These are phyloP conservation scores for Anolis carolinensis DNA, from an alignment of 2,113 vertebrate genomes.

Conservation along the genomic window DNA sequence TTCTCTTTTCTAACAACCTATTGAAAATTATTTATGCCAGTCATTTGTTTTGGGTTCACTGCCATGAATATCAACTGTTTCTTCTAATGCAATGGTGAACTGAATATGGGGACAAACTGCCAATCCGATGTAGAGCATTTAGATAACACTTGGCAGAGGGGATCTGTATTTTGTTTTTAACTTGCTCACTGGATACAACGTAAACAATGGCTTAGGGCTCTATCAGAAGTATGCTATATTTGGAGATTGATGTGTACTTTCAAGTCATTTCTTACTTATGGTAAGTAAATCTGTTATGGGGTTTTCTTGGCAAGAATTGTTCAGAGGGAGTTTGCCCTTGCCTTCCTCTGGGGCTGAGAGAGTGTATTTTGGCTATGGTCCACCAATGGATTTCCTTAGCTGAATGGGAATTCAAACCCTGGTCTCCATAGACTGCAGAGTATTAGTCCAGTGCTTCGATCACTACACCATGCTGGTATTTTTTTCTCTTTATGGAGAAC, in stretches of 20 bases:
- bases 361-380: too few relatives aligned
- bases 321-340: too few relatives aligned
- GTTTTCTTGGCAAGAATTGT: too few relatives aligned
- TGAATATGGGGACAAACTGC: conserved; percentile 48
- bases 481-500: not conserved
- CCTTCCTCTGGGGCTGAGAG: too few relatives aligned
- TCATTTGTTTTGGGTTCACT: conserved; percentile 50
- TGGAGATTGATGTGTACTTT: not conserved
- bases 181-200: conserved; percentile 11
- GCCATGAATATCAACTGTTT: conserved; percentile 40
- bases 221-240: too few relatives aligned
- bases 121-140: conserved; percentile 41
- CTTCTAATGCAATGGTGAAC: too few relatives aligned
- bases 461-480: too few relatives aligned
- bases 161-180: conserved; percentile 59
- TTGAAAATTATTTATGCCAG: conserved; percentile 40
- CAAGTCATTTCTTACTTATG: too few relatives aligned
- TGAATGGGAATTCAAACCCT: too few relatives aligned
- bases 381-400: too few relatives aligned
- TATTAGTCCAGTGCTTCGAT: not conserved
- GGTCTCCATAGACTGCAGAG: not conserved
- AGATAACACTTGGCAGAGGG: conserved; percentile 44
- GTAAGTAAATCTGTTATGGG: too few relatives aligned
- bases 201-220: too few relatives aligned
- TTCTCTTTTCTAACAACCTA: conserved; percentile 22